phyloP scores from a whole-genome alignment of 2,113 vertebrate species.

The Sapajus apella region DNA sequence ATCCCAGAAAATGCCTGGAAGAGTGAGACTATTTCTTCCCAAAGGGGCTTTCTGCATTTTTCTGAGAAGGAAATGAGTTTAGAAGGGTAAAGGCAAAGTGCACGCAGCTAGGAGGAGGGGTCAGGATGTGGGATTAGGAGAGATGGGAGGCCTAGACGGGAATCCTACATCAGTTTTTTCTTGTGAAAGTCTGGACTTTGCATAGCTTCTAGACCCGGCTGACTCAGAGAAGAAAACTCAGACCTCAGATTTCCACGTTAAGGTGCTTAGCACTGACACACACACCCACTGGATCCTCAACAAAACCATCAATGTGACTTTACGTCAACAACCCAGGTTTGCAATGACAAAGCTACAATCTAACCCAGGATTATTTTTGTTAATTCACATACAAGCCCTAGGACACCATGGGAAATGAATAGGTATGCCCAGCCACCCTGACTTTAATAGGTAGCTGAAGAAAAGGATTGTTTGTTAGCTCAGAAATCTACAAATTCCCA shows the following conservation, averaged over 20 bases:
- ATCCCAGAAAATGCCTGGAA: neutral
- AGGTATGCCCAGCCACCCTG: neutral
- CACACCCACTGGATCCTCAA: neutral
- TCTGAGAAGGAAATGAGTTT: constrained; percentile 50
- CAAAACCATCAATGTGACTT: neutral
- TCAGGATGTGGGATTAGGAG: neutral
- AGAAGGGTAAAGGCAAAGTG: constrained; percentile 14
- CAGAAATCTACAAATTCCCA: neutral
- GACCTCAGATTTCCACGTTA: constrained; percentile 17
- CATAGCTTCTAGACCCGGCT: constrained; percentile 6
- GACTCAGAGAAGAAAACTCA: constrained; percentile 42
- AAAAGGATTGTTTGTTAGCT: neutral
- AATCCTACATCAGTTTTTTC: neutral
- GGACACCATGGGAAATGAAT: neutral
- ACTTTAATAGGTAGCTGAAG: neutral
- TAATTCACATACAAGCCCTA: constrained; percentile 12
- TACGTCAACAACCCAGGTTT: neutral
- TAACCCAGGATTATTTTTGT: neutral
- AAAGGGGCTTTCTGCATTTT: neutral
- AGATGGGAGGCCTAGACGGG: neutral
- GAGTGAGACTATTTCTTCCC: constrained; percentile 29
- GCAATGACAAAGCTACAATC: neutral
- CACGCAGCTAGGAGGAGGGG: neutral
- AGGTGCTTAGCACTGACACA: neutral
- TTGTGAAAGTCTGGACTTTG: constrained; percentile 46